Evolutionary conservation across 92 coral and sea anemone genomes (phyloP).

Genomic region (Porites lobata): DNA sequence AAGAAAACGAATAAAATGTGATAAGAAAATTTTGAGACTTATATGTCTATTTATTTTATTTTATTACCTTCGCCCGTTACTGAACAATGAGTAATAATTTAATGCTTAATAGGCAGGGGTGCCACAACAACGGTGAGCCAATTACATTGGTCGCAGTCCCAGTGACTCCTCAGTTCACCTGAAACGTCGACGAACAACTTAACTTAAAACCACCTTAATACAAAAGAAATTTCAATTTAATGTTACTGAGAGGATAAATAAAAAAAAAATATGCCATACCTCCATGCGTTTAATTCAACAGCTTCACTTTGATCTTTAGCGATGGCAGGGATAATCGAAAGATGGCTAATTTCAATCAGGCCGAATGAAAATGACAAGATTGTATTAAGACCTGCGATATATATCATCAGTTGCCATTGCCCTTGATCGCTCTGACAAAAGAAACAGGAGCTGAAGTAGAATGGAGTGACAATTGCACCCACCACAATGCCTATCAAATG

Average conservation of each 20-base stretch:
- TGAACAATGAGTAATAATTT: too few species aligned
- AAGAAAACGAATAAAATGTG: background rate
- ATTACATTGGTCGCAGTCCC: too few species aligned
- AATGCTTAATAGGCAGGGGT: too few species aligned
- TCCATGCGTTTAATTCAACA: background rate
- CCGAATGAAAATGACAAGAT: background rate
- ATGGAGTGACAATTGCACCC: background rate
- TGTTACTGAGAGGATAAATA: too few species aligned
- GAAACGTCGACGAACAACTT: too few species aligned
- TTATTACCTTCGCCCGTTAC: too few species aligned
- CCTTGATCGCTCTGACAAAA: background rate
- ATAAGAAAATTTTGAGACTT: background rate
- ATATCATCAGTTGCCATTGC: constrained; percentile 6
- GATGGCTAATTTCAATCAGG: background rate
- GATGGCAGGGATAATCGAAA: background rate
- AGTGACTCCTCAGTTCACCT: too few species aligned
- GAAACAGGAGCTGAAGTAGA: background rate
- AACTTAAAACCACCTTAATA: too few species aligned
- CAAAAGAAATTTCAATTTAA: too few species aligned
- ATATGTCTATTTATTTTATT: background rate
- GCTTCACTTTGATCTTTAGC: background rate
- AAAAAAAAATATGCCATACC: background rate
- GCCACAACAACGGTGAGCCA: too few species aligned
- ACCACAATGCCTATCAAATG: constrained; percentile 4
- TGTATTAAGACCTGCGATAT: background rate